Evolutionary conservation across 1,140 invertebrate genomes (phyloP), one percentile per base, ranked within the genome.

Genomic region (Papilio dardanus): DNA sequence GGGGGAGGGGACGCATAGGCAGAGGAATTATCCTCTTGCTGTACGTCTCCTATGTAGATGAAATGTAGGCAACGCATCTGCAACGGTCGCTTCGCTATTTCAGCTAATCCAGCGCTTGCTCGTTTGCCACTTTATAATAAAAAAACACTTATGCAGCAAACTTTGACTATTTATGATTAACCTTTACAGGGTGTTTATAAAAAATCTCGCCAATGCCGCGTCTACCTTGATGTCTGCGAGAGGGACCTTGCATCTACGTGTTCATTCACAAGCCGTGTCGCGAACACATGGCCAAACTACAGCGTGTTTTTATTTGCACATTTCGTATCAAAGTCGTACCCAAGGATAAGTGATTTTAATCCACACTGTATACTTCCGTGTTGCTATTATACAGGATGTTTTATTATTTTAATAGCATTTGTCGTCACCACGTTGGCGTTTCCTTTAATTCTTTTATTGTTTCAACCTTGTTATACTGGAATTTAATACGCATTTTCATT

Each of bases 381-480:
- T 35, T 30, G 30, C 21, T 73, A 73, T 24, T 24, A 69, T 37
- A 50, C 31, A 50, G 50, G 54, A 35, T 73, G 71, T 73, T 73
- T 73, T 71, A 54, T 62, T 62, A 62, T 28, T 28, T 33, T 10
- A 31, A 71, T 50, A 28, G 12, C 30, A 12, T 14, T 50, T 46
- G 68, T 71, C 68, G 40, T 33, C 42, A 21, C 71, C 19, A 31
- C 42, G 50, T 58, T 33, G 31, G 71, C 46, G 42, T 58, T 58
- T 31, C 28, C 19, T 58, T 54, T 73, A 58, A 73, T 73, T 73
- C 71, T 73, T 73, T 73, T 73, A 73, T 73, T 73, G 71, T 73
- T 73, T 73, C 50, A 73, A 58, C 71, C 71, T 73, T 73, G 71
- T 73, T 54, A 69, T 14, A 69, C 67, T 69, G 33, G 19, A 69